These are phyloP conservation scores for Dascillus cervinus DNA, from an alignment of 2,888 invertebrate genomes.

Conservation along the genomic window DNA sequence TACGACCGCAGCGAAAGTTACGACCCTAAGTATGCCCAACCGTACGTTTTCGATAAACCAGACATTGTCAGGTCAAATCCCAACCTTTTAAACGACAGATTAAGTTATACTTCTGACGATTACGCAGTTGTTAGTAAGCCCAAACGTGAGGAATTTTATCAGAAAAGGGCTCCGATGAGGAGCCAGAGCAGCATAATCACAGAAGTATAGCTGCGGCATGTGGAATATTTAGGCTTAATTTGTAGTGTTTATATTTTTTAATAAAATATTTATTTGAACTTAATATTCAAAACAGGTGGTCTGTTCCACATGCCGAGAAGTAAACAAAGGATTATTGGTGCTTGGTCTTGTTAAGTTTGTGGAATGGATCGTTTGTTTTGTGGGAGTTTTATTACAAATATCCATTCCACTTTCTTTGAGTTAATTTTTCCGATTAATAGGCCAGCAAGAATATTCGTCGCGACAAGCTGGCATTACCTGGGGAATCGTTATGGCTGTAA, in stretches of 20 bases:
- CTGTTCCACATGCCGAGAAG: constrained; percentile 37
- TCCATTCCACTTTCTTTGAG: constrained; percentile 9
- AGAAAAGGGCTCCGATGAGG: constrained; percentile 6
- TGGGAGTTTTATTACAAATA: too few species aligned
- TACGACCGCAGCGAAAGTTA: constrained; percentile 8
- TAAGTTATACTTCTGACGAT: constrained; percentile 24
- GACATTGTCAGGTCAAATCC: constrained; percentile 23
- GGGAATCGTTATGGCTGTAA: constrained; percentile 66
- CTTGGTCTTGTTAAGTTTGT: constrained; percentile 17
- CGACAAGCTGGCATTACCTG: constrained; percentile 70
- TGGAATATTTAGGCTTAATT: constrained; percentile 13
- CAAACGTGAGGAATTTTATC: constrained; percentile 7
- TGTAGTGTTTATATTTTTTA: constrained; percentile 14
- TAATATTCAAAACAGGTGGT: constrained; percentile 16
- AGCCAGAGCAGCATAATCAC: constrained; percentile 37
- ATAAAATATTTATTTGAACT: constrained; percentile 17
- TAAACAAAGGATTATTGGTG: constrained; percentile 18
- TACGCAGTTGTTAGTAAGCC: constrained; percentile 20
- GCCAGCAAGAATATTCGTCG: constrained; percentile 72
- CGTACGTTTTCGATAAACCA: constrained; percentile 15
- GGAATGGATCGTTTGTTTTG: constrained; percentile 30
- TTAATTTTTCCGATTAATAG: constrained; percentile 40
- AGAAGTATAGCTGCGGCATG: constrained; percentile 28
- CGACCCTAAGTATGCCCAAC: constrained; percentile 14
- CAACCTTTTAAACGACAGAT: constrained; percentile 11